Base-by-base conservation (phyloP, 2,797 vertebrate species). In the Melanitta fusca region DNA sequence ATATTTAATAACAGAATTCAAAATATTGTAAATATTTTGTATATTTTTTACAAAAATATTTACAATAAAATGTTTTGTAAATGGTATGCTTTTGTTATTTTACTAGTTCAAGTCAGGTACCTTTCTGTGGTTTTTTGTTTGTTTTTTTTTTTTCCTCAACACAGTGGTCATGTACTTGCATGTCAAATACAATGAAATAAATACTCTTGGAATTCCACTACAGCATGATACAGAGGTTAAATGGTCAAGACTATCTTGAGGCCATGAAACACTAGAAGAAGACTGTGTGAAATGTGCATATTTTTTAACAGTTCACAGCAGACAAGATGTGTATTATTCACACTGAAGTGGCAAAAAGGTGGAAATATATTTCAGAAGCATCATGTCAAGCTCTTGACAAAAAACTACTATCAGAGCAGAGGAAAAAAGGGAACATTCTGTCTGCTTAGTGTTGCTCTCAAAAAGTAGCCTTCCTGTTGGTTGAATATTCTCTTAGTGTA, bases 221-320 rank as follows among this genome's bases (percentile, higher is more conserved):
- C 32, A 65, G 54, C 75, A 28, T 30, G 41, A 85, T 58, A 53
- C 65, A 61, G 38, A 81, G 92, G 84, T 96, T 84, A 95, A 96
- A 96, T 66, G 88, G 94, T 93, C 86, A 94, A 87, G 47, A 56
- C 41, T 94, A 7, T 80, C 95, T 4, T 28, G 81, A 95, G 92
- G 94, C 81, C 77, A 88, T 60, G 73, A 92, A 95, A 88, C 10
- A 22, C 64, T 77, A 92, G 83, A 94, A 91, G 39, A 62, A 45
- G 61, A 70, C 22, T 80, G 41, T 80, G 70, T 66, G 66, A 91
- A 78, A 53, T 73, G 25, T 57, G 28, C 2, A 0, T 71, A 74
- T 88, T 89, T 94, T 94, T 95, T 88, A 91, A 92, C 91, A 92
- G 85, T 71, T 95, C 82, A 93, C 62, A 61, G 87, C 45, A 94